Conservation (phyloP, 2,113 vertebrate species). For the Oreotrochilus melanogaster region DNA sequence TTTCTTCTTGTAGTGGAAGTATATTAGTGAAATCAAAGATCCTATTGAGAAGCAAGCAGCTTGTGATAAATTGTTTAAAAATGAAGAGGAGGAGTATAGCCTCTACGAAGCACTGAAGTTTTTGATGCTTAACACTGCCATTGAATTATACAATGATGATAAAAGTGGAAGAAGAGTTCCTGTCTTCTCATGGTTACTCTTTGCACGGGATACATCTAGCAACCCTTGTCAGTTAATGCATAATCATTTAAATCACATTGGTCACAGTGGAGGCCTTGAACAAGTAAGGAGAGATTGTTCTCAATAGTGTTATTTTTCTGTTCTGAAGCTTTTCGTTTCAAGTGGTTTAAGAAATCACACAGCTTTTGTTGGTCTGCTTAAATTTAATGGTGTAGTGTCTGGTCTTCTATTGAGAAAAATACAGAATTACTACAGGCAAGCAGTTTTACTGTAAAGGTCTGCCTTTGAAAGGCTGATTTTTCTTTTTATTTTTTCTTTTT, state of each 20-base stretch:
- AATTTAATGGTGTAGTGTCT: background rate
- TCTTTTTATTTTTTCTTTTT: background rate
- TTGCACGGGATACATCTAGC: slow-evolving; percentile 92
- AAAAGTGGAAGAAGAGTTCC: slow-evolving; percentile 87
- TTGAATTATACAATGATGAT: slow-evolving; percentile 85
- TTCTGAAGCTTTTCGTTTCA: background rate
- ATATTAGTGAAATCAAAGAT: slow-evolving; percentile 72
- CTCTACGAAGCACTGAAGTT: slow-evolving; percentile 95
- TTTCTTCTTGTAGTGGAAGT: slow-evolving; percentile 72
- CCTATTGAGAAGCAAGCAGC: slow-evolving; percentile 79
- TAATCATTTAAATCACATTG: slow-evolving; percentile 94
- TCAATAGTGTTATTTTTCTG: background rate
- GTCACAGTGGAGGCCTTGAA: slow-evolving; percentile 92
- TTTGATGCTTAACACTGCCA: slow-evolving; percentile 90
- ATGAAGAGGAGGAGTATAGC: slow-evolving; percentile 89
- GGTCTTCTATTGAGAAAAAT: background rate
- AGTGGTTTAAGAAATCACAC: background rate
- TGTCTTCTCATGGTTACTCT: slow-evolving; percentile 94
- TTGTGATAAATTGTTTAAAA: slow-evolving; percentile 88
- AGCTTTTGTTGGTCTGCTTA: background rate
- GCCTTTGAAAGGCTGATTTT: background rate
- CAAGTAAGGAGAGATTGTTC: slow-evolving; percentile 81
- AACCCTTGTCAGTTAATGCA: slow-evolving; percentile 88
- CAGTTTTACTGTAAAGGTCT: background rate
- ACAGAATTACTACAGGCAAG: no score